Percentiles rank a stretch among this genome's conserved stretches.
phyloP scores from a whole-genome alignment of 2,888 invertebrate genomes.

The Eurois occulta region DNA sequence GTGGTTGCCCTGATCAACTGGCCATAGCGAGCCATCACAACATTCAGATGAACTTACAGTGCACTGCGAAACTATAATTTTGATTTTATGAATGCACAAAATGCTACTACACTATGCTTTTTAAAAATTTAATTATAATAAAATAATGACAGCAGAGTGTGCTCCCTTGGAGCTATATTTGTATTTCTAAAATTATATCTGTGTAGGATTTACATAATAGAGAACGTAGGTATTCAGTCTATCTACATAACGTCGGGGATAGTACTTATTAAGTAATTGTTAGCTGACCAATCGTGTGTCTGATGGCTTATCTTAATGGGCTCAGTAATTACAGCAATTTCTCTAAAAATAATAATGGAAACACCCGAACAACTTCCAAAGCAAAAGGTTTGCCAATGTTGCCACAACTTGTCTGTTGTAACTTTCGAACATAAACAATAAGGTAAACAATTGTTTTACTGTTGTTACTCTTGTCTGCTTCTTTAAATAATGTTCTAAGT shows the following conservation, averaged over 20 bases:
- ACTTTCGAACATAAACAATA: slow-evolving; percentile 35
- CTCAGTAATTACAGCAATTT: not conserved
- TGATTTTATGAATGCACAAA: not conserved
- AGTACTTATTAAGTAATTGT: too few relatives aligned
- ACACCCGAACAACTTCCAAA: not conserved
- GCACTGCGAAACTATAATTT: not conserved
- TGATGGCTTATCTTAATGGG: not conserved
- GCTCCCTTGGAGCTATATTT: not conserved
- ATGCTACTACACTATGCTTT: not conserved
- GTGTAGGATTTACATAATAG: not conserved
- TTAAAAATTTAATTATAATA: too few relatives aligned
- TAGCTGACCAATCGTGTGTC: not conserved
- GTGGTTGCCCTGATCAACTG: not conserved
- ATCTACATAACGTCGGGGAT: too few relatives aligned
- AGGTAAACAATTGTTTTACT: slow-evolving; percentile 42
- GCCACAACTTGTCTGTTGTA: slow-evolving; percentile 4
- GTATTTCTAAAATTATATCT: not conserved
- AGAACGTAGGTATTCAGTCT: not conserved
- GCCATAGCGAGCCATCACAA: not conserved
- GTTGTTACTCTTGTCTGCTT: slow-evolving; percentile 35
- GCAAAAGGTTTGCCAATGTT: slow-evolving; percentile 2
- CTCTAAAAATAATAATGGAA: slow-evolving; percentile 12
- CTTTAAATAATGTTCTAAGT: slow-evolving; percentile 41
- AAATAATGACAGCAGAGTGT: not conserved
- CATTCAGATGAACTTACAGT: not conserved